Evolutionary conservation across 1,140 invertebrate species (phyloP), one percentile per base, ranked within the genome.

Genomic region (Pseudomyrmex gracilis): DNA sequence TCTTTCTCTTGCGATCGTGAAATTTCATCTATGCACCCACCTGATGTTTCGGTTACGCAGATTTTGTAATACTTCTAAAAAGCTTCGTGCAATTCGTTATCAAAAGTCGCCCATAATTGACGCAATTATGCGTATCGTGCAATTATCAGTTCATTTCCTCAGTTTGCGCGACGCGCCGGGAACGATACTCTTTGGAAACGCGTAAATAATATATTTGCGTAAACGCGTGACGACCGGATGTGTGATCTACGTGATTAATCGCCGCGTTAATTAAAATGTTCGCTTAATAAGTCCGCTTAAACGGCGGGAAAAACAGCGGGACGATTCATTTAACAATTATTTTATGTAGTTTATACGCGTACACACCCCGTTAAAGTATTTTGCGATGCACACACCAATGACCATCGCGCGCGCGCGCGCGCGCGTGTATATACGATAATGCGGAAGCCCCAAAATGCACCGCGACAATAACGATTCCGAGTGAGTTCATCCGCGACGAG

Each of bases 281-380:
- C 86, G 87, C 84, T 85, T 89, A 88, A 89, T 89, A 89, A 89
- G 87, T 88, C 67, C 73, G 73, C 61, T 77, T 77, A 77, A 77
- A 88, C 78, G 47, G 63, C 77, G 68, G 86, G 77, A 89, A 89
- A 88, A 89, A 89, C 87, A 73, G 83, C 83, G 51, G 55, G 70
- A 78, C 86, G 83, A 89, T 89, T 89, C 87, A 89, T 89, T 89
- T 89, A 89, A 84, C 87, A 88, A 89, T 89, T 88, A 89, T 89
- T 88, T 88, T 85, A 85, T 88, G 84, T 86, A 61, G 85, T 88
- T 53, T 68, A 47, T 74, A 57, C 57, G 53, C 67, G 74, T 71
- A 67, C 51, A 76, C 57, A 55, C 47, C 58, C 20, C 24, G 76
- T 85, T 66, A 82, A 77, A 78, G 80, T 60, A 80, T 55, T 60